Base-by-base conservation (phyloP, 2,113 vertebrate species). In the Speoplatyrhinus poulsoni region DNA sequence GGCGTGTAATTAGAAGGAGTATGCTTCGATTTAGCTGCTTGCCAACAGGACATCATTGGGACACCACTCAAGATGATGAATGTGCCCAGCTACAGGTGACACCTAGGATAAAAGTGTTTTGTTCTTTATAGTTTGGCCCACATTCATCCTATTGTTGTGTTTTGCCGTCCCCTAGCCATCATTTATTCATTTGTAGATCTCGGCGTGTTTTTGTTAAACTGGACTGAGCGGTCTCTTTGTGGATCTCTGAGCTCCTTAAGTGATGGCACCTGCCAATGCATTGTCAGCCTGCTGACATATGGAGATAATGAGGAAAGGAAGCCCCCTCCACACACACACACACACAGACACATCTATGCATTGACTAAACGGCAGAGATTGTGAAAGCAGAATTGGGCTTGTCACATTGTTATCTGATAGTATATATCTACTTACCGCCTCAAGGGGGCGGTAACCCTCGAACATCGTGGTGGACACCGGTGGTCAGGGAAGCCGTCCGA, bases 181-280 rank as follows among this genome's bases (percentile, higher is more conserved):
- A 26, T 41, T 33, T 50, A 6, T 76, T n/a, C 47, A 9, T 6
- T 60, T 33, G 41, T 3, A 3, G 9, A 6, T 41, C 49, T 60
- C 46, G 61, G 12, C 55, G 13, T 62, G 17, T 19, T 26, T 9
- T 16, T 8, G 48, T 61, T 68, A 61, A 70, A 74, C 58, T 4
- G 48, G 17, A 59, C 71, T 64, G 33, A 4, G 7, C 15, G 36
- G 12, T 53, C n/a, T 32, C 54, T 53, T 7, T 9, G 54, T 17
- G n/a, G 54, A 55, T 17, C n/a, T n/a, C 13, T 15, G 12, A 69
- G 69, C 16, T 46, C 15, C 32, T 15, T 53, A 56, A 66, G 7
- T 53, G 12, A 68, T 69, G 58, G 56, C 16, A 56, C 10, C 48
- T 64, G 26, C 60, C 49, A 54, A 26, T 26, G 26, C 26, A 3